These are phyloP conservation scores for Poeciliopsis presidionis DNA, from an alignment of 2,797 vertebrate species.

Conservation along the genomic window DNA sequence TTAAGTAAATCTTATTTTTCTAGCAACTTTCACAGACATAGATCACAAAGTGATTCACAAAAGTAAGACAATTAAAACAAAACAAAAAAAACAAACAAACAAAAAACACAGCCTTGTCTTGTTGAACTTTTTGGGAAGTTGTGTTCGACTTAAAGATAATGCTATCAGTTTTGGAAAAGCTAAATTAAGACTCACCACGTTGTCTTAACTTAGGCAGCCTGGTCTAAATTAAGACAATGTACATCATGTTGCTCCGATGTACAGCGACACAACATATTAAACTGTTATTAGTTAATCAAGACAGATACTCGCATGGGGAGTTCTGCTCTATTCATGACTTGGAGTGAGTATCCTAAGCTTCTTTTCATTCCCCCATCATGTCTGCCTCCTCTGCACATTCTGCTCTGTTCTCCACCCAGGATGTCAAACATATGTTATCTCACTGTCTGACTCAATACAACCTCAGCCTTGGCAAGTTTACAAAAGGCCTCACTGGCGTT, in stretches of 20 bases:
- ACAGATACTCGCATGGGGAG: neutral
- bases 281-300: no score
- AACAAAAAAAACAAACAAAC: no score
- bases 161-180: neutral
- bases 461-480: conserved; percentile 64
- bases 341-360: neutral
- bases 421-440: conserved; percentile 77
- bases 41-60: no score
- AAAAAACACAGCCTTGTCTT: neutral
- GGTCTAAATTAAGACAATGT: neutral
- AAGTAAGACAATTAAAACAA: no score
- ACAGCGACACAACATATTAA: no score
- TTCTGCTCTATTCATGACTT: neutral
- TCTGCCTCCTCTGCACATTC: conserved; percentile 6
- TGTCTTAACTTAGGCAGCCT: neutral
- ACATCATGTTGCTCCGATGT: no score
- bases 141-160: neutral
- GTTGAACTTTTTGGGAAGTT: neutral
- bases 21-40: no score
- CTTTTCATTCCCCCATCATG: conserved; percentile 28
- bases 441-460: conserved; percentile 50
- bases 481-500: conserved; percentile 67
- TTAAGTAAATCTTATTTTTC: no score
- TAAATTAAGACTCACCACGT: neutral
- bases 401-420: conserved; percentile 50